These are phyloP conservation scores for Chelon labrosus DNA, from an alignment of 2,797 vertebrate genomes.

Conservation along the genomic window DNA sequence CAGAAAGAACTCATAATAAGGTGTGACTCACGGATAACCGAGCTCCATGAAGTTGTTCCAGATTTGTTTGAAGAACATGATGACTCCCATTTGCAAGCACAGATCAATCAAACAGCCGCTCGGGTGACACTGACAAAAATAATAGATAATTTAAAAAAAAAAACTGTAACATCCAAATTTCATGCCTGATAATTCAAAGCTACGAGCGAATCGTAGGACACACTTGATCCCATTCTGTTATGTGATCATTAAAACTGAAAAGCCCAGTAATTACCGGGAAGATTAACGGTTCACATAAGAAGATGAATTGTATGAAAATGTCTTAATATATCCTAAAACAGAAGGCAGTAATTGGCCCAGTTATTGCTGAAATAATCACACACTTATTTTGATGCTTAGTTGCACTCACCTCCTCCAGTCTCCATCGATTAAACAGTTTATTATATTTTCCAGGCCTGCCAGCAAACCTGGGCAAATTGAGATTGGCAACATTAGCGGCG, in stretches of 20 bases:
- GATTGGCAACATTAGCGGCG: slow-evolving; percentile 56
- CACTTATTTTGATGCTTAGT: slow-evolving; percentile 40
- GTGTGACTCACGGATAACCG: slow-evolving; percentile 82
- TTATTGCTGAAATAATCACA: slow-evolving; percentile 40
- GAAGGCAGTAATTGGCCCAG: slow-evolving; percentile 31
- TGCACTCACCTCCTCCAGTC: slow-evolving; percentile 95
- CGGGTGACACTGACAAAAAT: slow-evolving; percentile 92
- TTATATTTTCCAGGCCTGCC: slow-evolving; percentile 98
- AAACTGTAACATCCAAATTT: slow-evolving; percentile 50
- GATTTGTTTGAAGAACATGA: slow-evolving; percentile 99
- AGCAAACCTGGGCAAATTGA: slow-evolving; percentile 89
- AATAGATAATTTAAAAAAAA: slow-evolving; percentile 17
- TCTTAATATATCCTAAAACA: slow-evolving; percentile 42
- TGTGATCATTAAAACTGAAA: slow-evolving; percentile 46
- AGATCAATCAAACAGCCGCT: slow-evolving; percentile 99
- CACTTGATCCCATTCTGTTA: slow-evolving; percentile 28
- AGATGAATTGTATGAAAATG: slow-evolving; percentile 34
- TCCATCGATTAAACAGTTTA: slow-evolving; percentile 98
- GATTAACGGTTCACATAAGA: slow-evolving; percentile 43
- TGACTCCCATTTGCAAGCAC: slow-evolving; percentile 99
- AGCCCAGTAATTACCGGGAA: slow-evolving; percentile 43
- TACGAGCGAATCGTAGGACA: slow-evolving; percentile 27
- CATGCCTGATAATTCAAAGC: slow-evolving; percentile 32
- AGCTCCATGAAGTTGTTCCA: slow-evolving; percentile 99
- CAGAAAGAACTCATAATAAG: slow-evolving; percentile 13